Evolutionary conservation across 2,113 vertebrate genomes (phyloP).

Genomic region (Camarhynchus parvulus): DNA sequence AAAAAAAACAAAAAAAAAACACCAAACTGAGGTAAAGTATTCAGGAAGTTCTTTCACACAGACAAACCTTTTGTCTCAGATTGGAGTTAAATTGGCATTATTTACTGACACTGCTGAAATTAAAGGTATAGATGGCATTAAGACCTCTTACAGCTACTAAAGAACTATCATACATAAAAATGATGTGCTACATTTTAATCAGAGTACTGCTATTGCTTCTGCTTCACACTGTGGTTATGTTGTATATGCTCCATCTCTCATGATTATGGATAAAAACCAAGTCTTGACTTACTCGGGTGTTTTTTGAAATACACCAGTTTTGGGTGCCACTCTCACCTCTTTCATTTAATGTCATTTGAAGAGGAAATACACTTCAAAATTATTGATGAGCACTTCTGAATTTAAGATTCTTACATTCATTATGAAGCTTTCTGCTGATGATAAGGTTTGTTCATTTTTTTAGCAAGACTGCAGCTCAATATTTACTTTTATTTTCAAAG

Average conservation of each 20-base stretch:
- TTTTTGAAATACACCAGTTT: background rate
- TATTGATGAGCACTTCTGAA: background rate
- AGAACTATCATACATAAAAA: background rate
- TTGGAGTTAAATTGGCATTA: background rate
- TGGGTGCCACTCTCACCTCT: background rate
- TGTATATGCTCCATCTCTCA: background rate
- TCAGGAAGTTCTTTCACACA: background rate
- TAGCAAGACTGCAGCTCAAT: background rate
- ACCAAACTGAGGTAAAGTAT: background rate
- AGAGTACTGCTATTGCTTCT: background rate
- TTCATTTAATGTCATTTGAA: background rate
- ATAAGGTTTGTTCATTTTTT: background rate
- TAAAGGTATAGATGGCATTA: background rate
- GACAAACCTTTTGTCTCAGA: background rate
- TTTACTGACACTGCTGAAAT: background rate
- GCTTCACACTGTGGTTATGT: background rate
- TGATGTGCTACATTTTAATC: background rate
- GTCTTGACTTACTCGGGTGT: background rate
- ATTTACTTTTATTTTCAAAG: background rate
- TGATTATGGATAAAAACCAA: background rate
- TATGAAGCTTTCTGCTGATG: background rate
- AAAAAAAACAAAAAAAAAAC: background rate
- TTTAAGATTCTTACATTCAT: background rate
- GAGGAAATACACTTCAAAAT: background rate
- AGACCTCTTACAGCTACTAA: background rate